Conservation (phyloP, 2,888 invertebrate species). For the Azorinus chamasolen region DNA sequence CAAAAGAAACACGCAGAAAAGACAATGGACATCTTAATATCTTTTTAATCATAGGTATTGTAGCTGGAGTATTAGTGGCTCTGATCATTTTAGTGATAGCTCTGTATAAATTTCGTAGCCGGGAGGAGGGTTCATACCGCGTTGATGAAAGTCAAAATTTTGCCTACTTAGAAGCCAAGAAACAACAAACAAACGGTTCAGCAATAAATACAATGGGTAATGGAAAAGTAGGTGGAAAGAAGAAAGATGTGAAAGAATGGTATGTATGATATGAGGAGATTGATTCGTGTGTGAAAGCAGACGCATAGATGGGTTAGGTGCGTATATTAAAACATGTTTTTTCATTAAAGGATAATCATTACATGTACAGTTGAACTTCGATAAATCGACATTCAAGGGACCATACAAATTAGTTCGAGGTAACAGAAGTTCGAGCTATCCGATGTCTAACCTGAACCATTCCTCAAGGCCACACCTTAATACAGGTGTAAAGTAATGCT, state of each 20-base stretch:
- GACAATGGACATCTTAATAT: constrained; percentile 69
- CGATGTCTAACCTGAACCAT: no score
- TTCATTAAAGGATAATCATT: no score
- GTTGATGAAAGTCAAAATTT: constrained; percentile 94
- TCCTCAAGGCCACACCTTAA: no score
- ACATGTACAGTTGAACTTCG: no score
- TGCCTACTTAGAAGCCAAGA: constrained; percentile 80
- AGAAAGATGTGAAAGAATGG: constrained; percentile 84
- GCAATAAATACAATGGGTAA: constrained; percentile 69
- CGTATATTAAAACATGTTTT: no score
- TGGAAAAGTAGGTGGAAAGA: constrained; percentile 78
- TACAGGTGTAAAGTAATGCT: no score
- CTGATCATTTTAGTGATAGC: constrained; percentile 94
- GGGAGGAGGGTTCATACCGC: constrained; percentile 96
- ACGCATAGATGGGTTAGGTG: neutral
- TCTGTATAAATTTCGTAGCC: constrained; percentile 86
- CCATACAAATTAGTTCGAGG: no score
- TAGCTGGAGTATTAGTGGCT: constrained; percentile 94
- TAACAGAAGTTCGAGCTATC: no score
- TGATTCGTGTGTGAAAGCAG: constrained; percentile 44
- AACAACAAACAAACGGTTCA: constrained; percentile 80
- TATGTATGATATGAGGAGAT: constrained; percentile 78
- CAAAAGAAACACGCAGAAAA: no score
- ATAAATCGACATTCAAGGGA: no score
- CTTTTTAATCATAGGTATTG: constrained; percentile 93